Evolutionary conservation across 2,888 invertebrate species (phyloP).

Genomic region (Dolichomitus sp.): DNA sequence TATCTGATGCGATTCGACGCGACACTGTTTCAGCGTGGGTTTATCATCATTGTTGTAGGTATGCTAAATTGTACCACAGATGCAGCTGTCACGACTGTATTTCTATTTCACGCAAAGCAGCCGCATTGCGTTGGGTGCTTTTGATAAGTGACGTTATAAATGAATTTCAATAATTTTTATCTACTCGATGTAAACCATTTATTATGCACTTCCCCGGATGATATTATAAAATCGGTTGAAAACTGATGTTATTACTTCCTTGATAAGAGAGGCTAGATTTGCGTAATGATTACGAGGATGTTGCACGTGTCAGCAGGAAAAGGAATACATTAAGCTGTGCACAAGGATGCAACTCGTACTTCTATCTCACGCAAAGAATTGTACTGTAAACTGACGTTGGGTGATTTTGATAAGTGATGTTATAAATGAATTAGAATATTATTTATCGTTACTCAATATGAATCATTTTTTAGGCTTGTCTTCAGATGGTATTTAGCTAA

Average conservation of each 20-base stretch:
- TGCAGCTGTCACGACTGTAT: background rate
- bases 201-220: background rate
- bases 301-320: slow-evolving; percentile 29
- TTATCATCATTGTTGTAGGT: slow-evolving; percentile 1
- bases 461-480: background rate
- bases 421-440: background rate
- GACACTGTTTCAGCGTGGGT: slow-evolving; percentile 15
- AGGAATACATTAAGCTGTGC: slow-evolving; percentile 36
- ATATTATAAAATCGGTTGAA: background rate
- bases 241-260: background rate
- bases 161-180: background rate
- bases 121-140: background rate
- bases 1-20: slow-evolving; percentile 20
- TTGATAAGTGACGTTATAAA: background rate
- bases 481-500: background rate
- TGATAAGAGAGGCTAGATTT: background rate
- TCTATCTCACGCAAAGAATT: background rate
- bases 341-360: background rate
- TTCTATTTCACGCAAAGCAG: background rate
- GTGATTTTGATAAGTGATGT: background rate
- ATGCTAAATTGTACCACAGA: background rate
- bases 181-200: background rate
- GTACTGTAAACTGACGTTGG: background rate
- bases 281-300: slow-evolving; percentile 8
- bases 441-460: background rate